Evolutionary conservation across 2,888 invertebrate genomes (phyloP).

Genomic region (Drosophila rellima): DNA sequence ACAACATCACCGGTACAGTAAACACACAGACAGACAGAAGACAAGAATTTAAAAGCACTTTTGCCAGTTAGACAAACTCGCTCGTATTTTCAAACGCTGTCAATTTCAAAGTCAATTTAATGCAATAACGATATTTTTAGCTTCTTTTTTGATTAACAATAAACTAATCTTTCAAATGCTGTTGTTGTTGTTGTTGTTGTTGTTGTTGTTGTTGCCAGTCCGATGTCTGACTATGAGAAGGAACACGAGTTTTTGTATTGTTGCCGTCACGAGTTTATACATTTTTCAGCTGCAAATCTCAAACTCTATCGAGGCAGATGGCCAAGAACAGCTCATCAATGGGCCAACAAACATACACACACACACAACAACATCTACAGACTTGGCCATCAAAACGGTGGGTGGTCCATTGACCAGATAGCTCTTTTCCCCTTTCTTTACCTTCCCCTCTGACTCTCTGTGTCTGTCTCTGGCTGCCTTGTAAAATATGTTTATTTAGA

Average conservation of each 20-base stretch:
- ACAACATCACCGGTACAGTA: slow-evolving; percentile 7
- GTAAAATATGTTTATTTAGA: slow-evolving; percentile 80
- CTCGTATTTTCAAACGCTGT: slow-evolving; percentile 63
- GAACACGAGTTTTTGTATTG: slow-evolving; percentile 30
- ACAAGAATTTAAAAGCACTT: slow-evolving; percentile 39
- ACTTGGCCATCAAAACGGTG: slow-evolving; percentile 64
- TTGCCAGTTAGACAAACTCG: slow-evolving; percentile 35
- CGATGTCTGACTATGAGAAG: slow-evolving; percentile 23
- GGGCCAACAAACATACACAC: slow-evolving; percentile 20
- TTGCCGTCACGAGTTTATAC: slow-evolving; percentile 60
- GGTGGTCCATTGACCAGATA: slow-evolving; percentile 50
- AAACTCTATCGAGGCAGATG: slow-evolving; percentile 7
- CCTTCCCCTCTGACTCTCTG: background rate
- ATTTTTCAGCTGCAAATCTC: slow-evolving; percentile 48
- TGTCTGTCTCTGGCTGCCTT: slow-evolving; percentile 25
- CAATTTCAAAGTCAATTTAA: slow-evolving; percentile 78
- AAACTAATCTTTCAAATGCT: slow-evolving; percentile 71
- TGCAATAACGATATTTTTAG: slow-evolving; percentile 69
- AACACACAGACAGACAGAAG: background rate
- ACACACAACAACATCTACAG: slow-evolving; percentile 2
- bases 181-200: background rate
- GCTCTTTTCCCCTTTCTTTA: background rate
- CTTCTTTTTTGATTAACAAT: slow-evolving; percentile 81
- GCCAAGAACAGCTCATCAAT: slow-evolving; percentile 45
- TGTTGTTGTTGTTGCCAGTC: slow-evolving; percentile 18